Percentiles rank a stretch among this genome's conserved stretches.
Conservation (phyloP, 2,888 invertebrate species). For the Acrobasis consociella region DNA sequence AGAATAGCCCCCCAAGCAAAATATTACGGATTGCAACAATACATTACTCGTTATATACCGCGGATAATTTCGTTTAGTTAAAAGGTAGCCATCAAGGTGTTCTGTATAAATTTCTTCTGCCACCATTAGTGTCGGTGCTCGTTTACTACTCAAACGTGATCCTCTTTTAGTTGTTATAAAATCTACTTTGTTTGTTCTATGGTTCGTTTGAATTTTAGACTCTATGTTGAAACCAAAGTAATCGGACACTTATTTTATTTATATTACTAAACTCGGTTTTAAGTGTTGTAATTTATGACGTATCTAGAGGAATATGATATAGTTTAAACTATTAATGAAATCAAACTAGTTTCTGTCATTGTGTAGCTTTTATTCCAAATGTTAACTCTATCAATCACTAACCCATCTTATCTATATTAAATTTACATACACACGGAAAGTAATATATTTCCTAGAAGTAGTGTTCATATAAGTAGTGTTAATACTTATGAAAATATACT, state of each 20-base stretch:
- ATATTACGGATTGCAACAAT: conserved; percentile 48
- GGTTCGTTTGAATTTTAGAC: neutral
- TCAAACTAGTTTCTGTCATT: too few species aligned
- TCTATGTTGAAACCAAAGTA: neutral
- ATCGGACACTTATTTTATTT: neutral
- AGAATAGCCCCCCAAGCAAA: conserved; percentile 45
- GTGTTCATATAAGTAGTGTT: too few species aligned
- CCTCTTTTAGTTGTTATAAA: conserved; percentile 9
- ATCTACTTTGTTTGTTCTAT: conserved; percentile 17
- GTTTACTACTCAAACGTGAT: conserved; percentile 20
- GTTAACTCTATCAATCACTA: too few species aligned
- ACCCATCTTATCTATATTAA: too few species aligned
- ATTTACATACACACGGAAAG: too few species aligned
- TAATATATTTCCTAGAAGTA: too few species aligned
- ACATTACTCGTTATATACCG: conserved; percentile 44
- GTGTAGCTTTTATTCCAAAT: too few species aligned
- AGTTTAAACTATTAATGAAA: too few species aligned
- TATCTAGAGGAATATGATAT: too few species aligned
- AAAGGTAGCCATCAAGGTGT: conserved; percentile 21
- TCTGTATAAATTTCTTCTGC: conserved; percentile 19
- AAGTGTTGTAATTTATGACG: too few species aligned
- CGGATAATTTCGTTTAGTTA: conserved; percentile 22
- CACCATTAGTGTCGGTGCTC: conserved; percentile 17
- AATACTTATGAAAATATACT: too few species aligned
- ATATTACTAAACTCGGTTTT: too few species aligned